Conservation (phyloP, 2,113 vertebrate genomes). For the Corvus cornix region DNA sequence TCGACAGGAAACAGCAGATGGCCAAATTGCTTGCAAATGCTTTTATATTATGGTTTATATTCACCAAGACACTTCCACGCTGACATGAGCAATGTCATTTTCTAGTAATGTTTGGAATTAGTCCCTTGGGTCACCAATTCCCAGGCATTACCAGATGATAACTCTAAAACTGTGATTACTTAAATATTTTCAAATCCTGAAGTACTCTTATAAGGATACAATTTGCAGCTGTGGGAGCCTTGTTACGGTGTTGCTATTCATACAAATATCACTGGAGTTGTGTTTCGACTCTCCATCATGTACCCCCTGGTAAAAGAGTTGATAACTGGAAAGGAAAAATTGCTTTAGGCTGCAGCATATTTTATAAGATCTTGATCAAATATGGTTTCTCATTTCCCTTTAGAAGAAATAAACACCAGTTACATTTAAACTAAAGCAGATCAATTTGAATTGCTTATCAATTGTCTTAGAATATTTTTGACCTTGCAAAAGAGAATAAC, state of each 20-base stretch:
- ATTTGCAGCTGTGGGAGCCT: slow-evolving; percentile 44
- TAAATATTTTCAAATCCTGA: slow-evolving; percentile 55
- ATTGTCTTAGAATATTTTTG: not conserved
- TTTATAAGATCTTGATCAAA: not conserved
- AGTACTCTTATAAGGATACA: slow-evolving; percentile 54
- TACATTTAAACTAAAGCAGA: not conserved
- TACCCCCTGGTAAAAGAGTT: not conserved
- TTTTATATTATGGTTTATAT: slow-evolving; percentile 61
- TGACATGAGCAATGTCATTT: slow-evolving; percentile 68
- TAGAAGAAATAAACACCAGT: not conserved
- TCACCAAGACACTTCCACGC: slow-evolving; percentile 46
- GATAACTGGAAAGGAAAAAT: not conserved
- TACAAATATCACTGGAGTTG: not conserved
- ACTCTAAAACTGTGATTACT: slow-evolving; percentile 58
- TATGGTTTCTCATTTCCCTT: not conserved
- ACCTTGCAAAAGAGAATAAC: not conserved
- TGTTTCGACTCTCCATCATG: not conserved
- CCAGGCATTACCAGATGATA: slow-evolving; percentile 60
- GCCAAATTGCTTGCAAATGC: slow-evolving; percentile 62
- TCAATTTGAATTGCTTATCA: not conserved
- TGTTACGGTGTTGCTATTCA: slow-evolving; percentile 13
- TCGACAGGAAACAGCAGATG: slow-evolving; percentile 56
- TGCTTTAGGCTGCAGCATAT: not conserved
- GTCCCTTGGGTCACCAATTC: slow-evolving; percentile 63
- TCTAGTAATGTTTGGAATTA: slow-evolving; percentile 68